A percentile compares a stretch with the other conserved stretches of the same genome.
Evolutionary conservation across 1,140 invertebrate species (phyloP).

Genomic region (Luehdorfia chinensis): DNA sequence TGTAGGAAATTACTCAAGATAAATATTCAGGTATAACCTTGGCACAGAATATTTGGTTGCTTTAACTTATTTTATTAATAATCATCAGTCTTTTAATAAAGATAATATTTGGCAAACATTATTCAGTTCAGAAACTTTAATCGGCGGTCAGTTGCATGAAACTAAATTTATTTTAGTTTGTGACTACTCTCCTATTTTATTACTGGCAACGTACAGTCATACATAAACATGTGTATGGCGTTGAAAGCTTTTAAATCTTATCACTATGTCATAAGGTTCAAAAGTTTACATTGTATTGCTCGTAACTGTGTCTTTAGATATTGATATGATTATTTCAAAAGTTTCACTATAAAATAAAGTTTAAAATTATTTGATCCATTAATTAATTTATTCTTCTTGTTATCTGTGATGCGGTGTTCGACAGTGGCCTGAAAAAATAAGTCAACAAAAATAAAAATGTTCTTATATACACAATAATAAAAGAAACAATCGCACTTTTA

Average conservation of each 20-base stretch:
- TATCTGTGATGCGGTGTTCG: conserved; percentile 67
- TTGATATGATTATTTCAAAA: conserved; percentile 28
- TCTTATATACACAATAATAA: no score
- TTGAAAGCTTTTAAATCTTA: no score
- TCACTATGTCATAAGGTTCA: no score
- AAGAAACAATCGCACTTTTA: no score
- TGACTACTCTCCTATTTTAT: conserved; percentile 11
- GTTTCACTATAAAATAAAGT: conserved; percentile 23
- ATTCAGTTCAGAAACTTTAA: neutral
- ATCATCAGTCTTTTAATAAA: conserved; percentile 60
- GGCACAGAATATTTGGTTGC: neutral
- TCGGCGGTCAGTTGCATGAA: no score
- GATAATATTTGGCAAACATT: conserved; percentile 31
- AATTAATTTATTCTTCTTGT: conserved; percentile 27
- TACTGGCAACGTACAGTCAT: conserved; percentile 20
- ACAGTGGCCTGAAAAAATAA: conserved; percentile 66
- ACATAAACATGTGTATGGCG: no score
- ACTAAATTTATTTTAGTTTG: conserved; percentile 16
- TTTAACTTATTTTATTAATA: conserved; percentile 30
- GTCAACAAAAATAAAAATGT: no score
- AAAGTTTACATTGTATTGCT: no score
- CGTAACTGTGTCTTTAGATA: neutral
- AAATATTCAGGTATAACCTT: neutral
- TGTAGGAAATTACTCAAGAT: neutral
- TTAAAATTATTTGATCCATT: conserved; percentile 22